phyloP scores from a whole-genome alignment of 2,113 vertebrate genomes.

The Sialia sialis region DNA sequence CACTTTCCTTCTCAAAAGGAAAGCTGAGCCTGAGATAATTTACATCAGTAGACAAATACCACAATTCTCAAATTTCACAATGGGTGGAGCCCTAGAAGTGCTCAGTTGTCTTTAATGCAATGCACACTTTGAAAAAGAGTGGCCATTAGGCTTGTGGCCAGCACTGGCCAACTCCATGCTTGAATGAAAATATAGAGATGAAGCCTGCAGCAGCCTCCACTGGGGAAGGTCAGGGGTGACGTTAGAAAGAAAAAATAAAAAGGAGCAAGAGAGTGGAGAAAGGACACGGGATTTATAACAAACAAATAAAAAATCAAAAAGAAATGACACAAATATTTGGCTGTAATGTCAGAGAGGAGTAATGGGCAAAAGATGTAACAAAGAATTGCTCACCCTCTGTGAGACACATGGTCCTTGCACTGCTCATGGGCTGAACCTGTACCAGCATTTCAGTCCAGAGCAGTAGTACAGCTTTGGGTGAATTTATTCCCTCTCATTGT shows the following conservation, averaged over 20 bases:
- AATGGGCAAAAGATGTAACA: background rate
- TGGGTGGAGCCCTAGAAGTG: background rate
- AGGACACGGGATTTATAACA: background rate
- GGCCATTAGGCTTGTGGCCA: background rate
- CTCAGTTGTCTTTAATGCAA: background rate
- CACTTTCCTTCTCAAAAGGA: background rate
- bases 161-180: background rate
- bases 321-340: background rate
- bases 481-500: background rate
- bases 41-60: background rate
- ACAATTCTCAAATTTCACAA: accelerated
- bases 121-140: background rate
- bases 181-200: background rate
- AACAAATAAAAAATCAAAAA: background rate
- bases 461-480: background rate
- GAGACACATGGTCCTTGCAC: background rate
- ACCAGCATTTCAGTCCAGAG: background rate
- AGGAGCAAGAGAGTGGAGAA: background rate
- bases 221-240: background rate
- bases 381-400: background rate
- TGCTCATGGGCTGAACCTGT: background rate
- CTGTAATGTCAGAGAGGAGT: background rate
- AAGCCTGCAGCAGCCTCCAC: background rate
- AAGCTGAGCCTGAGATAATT: background rate
- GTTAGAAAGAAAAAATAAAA: background rate